phyloP scores from a whole-genome alignment of 2,888 invertebrate species.

The Arrhopalites spinosus region DNA sequence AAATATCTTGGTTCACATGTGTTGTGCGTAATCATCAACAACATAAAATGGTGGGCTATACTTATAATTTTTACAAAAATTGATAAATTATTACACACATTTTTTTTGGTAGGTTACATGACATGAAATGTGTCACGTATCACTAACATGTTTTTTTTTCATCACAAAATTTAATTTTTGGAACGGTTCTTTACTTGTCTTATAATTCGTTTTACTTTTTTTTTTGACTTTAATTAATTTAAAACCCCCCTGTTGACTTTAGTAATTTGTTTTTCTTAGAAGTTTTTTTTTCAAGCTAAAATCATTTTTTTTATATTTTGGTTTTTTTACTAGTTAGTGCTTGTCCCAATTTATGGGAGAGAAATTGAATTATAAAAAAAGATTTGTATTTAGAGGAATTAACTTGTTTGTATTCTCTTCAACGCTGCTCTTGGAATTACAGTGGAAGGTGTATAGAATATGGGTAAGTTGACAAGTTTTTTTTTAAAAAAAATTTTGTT shows the following conservation, averaged over 20 bases:
- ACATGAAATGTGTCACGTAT: background rate
- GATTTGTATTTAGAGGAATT: background rate
- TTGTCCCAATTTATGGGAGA: background rate
- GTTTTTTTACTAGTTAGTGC: no score
- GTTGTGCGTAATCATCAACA: no score
- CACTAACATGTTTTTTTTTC: background rate
- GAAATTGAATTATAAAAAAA: background rate
- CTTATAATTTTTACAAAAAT: background rate
- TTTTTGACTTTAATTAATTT: background rate
- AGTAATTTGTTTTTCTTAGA: no score
- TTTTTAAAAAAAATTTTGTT: background rate
- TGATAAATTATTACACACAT: background rate
- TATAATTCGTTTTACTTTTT: background rate
- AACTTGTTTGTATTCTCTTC: background rate
- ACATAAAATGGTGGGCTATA: background rate
- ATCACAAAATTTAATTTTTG: background rate
- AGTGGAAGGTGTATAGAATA: slow-evolving; percentile 55
- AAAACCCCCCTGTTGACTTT: background rate
- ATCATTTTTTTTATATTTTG: no score
- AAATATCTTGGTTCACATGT: no score
- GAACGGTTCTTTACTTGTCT: background rate
- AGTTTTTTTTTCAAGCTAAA: no score
- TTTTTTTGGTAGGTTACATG: background rate
- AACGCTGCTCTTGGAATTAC: slow-evolving; percentile 12
- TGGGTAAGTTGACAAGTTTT: slow-evolving; percentile 32